Percentiles rank a stretch among this genome's conserved stretches.
Evolutionary conservation across 2,113 vertebrate genomes (phyloP).

Genomic region (Telmatochromis bifrenatus): DNA sequence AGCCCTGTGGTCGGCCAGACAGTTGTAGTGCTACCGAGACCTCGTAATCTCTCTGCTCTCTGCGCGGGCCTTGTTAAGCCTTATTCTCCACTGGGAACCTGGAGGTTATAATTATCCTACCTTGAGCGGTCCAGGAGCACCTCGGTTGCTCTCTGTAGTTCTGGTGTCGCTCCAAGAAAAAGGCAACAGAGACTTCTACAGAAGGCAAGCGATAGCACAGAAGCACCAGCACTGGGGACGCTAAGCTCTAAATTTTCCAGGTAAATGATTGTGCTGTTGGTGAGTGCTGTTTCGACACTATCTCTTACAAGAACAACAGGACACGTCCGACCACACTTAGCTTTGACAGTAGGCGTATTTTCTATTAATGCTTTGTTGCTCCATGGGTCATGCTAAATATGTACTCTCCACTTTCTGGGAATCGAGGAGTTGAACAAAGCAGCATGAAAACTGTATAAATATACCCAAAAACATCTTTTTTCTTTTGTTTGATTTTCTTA

Average conservation of each 20-base stretch:
- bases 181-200: background rate
- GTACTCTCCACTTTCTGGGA: background rate
- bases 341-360: background rate
- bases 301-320: background rate
- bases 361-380: background rate
- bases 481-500: background rate
- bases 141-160: background rate
- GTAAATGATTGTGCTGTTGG: background rate
- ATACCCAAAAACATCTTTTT: background rate
- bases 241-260: background rate
- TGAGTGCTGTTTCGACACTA: background rate
- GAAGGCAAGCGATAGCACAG: background rate
- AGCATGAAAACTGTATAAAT: accelerated
- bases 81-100: conserved; percentile 8
- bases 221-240: background rate
- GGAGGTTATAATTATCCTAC: conserved; percentile 22
- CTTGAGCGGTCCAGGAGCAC: background rate
- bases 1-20: background rate
- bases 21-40: conserved; percentile 7
- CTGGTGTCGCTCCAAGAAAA: background rate
- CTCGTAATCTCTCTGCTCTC: conserved; percentile 29
- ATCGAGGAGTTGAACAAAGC: background rate
- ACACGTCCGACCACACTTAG: background rate
- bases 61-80: conserved; percentile 11
- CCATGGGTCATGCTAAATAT: background rate